Base-by-base conservation (phyloP, 2,797 vertebrate species). In the Ataeniobius toweri region DNA sequence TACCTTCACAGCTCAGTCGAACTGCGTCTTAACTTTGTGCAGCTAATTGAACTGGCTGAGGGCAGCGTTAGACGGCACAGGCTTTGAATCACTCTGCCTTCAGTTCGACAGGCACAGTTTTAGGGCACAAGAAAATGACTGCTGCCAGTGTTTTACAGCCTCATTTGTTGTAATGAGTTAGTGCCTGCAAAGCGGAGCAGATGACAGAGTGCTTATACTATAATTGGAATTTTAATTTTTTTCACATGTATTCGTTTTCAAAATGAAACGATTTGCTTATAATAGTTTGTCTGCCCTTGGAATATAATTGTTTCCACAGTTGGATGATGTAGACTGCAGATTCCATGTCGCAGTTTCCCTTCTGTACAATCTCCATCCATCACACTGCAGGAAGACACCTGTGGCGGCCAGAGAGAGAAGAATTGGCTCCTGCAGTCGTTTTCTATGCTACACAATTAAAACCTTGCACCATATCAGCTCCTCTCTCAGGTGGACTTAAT, bases 121-220 rank as follows among this genome's bases (percentile, higher is more conserved):
- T 86, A 58, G 74, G 74, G 72, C 85, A 78, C 2, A 18, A 85
- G 78, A 83, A 91, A 86, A 81, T 28, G 50, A 76, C 86, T 84
- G 63, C 80, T 77, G 85, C 88, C 84, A 41, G 56, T 75, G 81
- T 75, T 79, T 76, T 59, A 78, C 76, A 36, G 69, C 83, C 80
- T 86, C 83, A 78, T 88, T 89, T 86, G 75, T 84, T 85, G 79
- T 81, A 83, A 82, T 87, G 86, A 90, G 71, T 77, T 72, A 86
- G 83, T 41, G 85, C 70, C 81, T 75, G 73, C 83, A 75, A 83
- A 81, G 69, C 48, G 8, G 7, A 79, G 76, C 85, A 85, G 73
- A 83, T 72, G 41, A 71, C 65, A 71, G 39, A 58, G 56, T 78
- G 56, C 76, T 28, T 6, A 24, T 39, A 79, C 68, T 28, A 12